Evolutionary conservation across 2,797 vertebrate genomes (phyloP).

Genomic region (Liasis olivaceus): DNA sequence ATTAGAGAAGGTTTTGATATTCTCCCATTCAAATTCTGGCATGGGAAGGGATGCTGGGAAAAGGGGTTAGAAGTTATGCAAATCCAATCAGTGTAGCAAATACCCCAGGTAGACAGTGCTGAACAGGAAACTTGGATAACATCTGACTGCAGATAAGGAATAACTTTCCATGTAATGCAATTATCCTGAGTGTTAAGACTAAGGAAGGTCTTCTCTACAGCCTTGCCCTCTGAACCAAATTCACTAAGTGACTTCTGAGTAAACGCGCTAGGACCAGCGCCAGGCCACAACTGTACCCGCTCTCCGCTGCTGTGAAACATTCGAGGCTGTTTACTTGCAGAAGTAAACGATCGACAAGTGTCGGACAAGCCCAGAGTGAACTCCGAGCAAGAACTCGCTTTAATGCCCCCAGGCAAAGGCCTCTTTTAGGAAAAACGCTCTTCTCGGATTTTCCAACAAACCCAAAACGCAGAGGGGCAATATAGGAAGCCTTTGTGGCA

Average conservation of each 20-base stretch:
- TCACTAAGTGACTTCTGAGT: neutral
- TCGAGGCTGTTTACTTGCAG: neutral
- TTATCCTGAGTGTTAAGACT: neutral
- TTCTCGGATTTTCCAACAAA: neutral
- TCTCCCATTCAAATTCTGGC: neutral
- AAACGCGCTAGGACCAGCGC: neutral
- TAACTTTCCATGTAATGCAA: neutral
- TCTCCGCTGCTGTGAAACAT: neutral
- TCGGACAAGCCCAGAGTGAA: neutral
- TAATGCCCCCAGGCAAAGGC: neutral
- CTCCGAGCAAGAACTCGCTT: neutral
- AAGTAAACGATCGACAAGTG: neutral
- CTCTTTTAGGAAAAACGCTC: neutral
- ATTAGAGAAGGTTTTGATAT: too few species aligned
- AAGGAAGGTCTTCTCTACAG: neutral
- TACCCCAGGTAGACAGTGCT: neutral
- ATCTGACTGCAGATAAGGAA: neutral
- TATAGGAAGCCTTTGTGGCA: neutral
- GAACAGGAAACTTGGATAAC: neutral
- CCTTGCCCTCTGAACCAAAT: neutral
- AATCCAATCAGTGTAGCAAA: neutral
- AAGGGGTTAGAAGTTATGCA: neutral
- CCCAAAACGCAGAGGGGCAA: neutral
- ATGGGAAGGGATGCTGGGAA: neutral
- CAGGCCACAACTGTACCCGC: neutral